Evolutionary conservation across 2,113 vertebrate species (phyloP).

Genomic region (Hirundichthys speculiger): DNA sequence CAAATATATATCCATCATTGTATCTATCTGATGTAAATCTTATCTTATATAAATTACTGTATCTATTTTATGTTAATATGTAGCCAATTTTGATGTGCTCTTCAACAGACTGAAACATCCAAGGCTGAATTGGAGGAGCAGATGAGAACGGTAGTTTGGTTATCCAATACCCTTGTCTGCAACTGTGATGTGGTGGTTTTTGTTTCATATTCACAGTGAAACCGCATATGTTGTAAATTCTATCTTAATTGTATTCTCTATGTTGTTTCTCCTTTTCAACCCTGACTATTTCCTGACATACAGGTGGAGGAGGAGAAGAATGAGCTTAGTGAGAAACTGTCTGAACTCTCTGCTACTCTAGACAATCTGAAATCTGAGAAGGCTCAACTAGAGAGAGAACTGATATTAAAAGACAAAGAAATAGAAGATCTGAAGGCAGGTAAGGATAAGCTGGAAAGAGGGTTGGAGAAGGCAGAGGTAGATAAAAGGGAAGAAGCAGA

Average conservation of each 20-base stretch:
- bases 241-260: neutral
- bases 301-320: conserved; percentile 73
- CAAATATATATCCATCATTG: too few relatives aligned
- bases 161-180: neutral
- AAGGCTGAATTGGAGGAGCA: conserved; percentile 85
- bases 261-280: neutral
- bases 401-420: conserved; percentile 59
- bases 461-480: conserved; percentile 74
- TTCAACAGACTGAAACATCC: conserved; percentile 73
- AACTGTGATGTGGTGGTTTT: neutral
- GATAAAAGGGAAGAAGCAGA: conserved; percentile 71
- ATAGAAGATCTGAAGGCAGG: conserved; percentile 62
- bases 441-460: conserved; percentile 79
- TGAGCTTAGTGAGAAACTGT: conserved; percentile 51
- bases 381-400: conserved; percentile 72
- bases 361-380: conserved; percentile 78
- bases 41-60: too few relatives aligned
- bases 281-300: neutral
- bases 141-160: conserved; percentile 49
- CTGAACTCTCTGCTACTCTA: conserved; percentile 61
- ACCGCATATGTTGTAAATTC: too few relatives aligned
- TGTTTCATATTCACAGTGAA: neutral
- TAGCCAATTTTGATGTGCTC: neutral
- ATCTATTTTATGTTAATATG: neutral
- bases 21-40: neutral